These are phyloP conservation scores for Hormiphora californensis DNA, from an alignment of 37 sponge, comb jelly and placozoan species.

Conservation along the genomic window DNA sequence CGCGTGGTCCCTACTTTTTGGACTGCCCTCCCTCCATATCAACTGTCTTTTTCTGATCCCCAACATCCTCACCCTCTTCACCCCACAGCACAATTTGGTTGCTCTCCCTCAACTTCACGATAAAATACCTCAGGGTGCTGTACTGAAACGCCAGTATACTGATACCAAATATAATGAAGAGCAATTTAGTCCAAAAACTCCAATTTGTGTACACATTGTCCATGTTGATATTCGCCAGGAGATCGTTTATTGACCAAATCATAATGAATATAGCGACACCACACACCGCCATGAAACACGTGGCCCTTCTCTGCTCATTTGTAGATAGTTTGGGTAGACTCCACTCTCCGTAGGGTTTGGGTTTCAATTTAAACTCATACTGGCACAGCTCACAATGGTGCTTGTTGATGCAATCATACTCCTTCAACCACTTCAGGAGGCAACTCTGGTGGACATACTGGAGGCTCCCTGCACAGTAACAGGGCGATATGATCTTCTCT, in stretches of 20 bases:
- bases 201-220: constrained; percentile 23
- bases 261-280: constrained; percentile 7
- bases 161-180: constrained; percentile 44
- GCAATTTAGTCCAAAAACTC: constrained; percentile 43
- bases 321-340: neutral
- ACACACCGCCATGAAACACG: constrained; percentile 10
- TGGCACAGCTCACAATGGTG: constrained; percentile 50
- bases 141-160: constrained; percentile 37
- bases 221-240: neutral
- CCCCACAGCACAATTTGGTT: constrained; percentile 53
- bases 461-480: constrained; percentile 41
- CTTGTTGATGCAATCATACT: constrained; percentile 42
- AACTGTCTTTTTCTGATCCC: no score
- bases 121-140: constrained; percentile 33
- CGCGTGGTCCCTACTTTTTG: no score
- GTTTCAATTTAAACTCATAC: constrained; percentile 52
- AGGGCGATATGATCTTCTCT: constrained; percentile 50
- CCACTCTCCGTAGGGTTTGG: constrained; percentile 46
- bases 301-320: constrained; percentile 2
- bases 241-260: constrained; percentile 48
- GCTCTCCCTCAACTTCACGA: constrained; percentile 8
- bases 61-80: constrained; percentile 52
- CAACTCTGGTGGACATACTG: constrained; percentile 48
- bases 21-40: no score
- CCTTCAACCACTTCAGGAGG: constrained; percentile 36